Evolutionary conservation across 1,140 invertebrate species (phyloP), one percentile per base, ranked within the genome.

Genomic region (Ips typographus): DNA sequence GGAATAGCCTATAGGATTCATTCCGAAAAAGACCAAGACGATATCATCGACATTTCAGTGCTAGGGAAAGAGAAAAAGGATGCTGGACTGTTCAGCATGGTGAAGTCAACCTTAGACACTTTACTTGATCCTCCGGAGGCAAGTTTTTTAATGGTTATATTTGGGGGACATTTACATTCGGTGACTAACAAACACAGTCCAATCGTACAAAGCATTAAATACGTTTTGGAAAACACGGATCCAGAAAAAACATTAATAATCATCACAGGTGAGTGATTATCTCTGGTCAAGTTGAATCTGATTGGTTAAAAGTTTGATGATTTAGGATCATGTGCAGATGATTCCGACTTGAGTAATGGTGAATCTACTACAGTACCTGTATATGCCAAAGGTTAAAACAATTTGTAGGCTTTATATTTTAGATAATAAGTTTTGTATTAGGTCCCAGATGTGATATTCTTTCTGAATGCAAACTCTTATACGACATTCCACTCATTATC

Each of bases 121-220:
- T 55, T 76, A 3, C 59, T 65, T 41, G 67, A 72, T 38, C 39
- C 57, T 40, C 62, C 64, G 41, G 57, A 68, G 44, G 61, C 51
- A 47, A 67, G 59, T 2, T 76, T 74, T 62, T 62, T 77, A 1
- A 71, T 76, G 71, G 63, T 74, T 3, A 59, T 77, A 36, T 61
- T 77, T 39, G 76, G 76, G 2, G 75, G 75, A 2, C 69, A 72
- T 66, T 59, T 76, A 5, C 42, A 57, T 5, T 71, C 74, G 36
- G 65, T 76, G 38, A 40, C 55, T 6, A 66, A 75, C 41, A 51
- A 55, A 1, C 62, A 73, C 38, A 73, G 71, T 37, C 55, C 70
- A 44, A 49, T 77, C 41, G 62, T 73, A 8, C 75, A 76, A 67
- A 73, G 73, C 64, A 64, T 77, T 5, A 77, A 77, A 60, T 65